phyloP scores from a whole-genome alignment of 1,140 invertebrate genomes.

The Drosophila pectinifera region DNA sequence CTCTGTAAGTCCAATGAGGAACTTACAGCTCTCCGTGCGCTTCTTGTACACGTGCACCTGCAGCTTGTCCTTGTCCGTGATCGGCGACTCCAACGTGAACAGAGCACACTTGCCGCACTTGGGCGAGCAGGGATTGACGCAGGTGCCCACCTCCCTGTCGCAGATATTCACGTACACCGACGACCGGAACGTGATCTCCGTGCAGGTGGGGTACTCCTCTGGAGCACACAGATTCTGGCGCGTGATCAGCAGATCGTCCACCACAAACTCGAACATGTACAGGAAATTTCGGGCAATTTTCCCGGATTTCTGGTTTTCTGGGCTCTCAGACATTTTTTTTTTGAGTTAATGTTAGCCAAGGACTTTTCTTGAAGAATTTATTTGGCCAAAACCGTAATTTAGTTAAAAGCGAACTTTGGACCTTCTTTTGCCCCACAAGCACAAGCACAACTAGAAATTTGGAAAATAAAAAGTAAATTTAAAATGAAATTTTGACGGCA shows the following conservation, averaged over 20 bases:
- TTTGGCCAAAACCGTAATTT: background rate
- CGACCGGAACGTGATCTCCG: constrained; percentile 75
- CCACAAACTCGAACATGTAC: constrained; percentile 82
- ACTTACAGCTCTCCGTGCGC: constrained; percentile 76
- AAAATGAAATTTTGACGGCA: background rate
- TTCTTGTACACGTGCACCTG: constrained; percentile 81
- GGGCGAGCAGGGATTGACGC: constrained; percentile 60
- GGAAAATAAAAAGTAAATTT: background rate
- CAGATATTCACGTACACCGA: constrained; percentile 72
- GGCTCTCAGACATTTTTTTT: constrained; percentile 3
- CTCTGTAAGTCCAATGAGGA: constrained; percentile 73
- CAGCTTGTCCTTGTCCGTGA: constrained; percentile 74
- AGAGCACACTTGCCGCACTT: constrained; percentile 81
- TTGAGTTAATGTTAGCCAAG: background rate
- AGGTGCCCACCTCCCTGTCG: constrained; percentile 72
- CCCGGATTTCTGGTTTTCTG: background rate
- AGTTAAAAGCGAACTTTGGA: background rate
- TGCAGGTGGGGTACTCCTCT: constrained; percentile 80
- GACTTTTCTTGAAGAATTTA: background rate
- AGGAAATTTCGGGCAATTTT: constrained; percentile 48
- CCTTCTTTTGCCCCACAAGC: background rate
- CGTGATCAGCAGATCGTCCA: constrained; percentile 78
- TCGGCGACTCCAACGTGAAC: constrained; percentile 70
- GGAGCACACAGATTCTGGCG: constrained; percentile 77
- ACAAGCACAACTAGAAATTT: background rate